Conservation (phyloP, 2,888 invertebrate species). For the Troides oblongomaculatus region DNA sequence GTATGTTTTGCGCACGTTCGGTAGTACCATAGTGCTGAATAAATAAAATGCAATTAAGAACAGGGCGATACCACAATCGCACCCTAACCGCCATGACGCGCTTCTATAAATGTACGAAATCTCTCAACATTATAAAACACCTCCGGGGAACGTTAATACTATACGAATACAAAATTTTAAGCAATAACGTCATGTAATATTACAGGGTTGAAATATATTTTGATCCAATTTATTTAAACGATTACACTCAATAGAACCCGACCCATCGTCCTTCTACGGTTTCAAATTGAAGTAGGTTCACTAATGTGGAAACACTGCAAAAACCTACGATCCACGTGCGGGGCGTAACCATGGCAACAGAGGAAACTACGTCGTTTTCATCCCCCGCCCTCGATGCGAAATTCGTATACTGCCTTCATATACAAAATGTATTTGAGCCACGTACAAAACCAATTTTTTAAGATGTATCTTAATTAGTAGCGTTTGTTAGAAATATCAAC, state of each 20-base stretch:
- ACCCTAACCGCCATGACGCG: conserved; percentile 43
- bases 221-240: conserved; percentile 43
- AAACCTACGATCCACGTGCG: conserved; percentile 59
- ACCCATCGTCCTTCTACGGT: conserved; percentile 50
- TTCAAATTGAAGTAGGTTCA: conserved; percentile 51
- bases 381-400: conserved; percentile 42
- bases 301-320: conserved; percentile 56
- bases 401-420: conserved; percentile 14
- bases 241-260: conserved; percentile 51
- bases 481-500: too few relatives aligned
- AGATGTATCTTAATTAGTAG: too few relatives aligned
- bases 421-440: neutral
- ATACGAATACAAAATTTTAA: conserved; percentile 48
- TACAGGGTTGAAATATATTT: conserved; percentile 31
- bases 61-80: conserved; percentile 48
- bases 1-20: conserved; percentile 45
- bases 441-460: neutral
- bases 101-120: conserved; percentile 52
- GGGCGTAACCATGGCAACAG: conserved; percentile 72
- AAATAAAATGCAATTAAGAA: conserved; percentile 75
- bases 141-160: conserved; percentile 36
- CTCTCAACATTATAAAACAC: conserved; percentile 40
- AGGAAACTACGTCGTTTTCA: conserved; percentile 71
- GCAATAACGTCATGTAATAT: neutral
- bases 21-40: conserved; percentile 64